Conservation (phyloP, 2,797 vertebrate genomes). For the Leptoclinus maculatus region DNA sequence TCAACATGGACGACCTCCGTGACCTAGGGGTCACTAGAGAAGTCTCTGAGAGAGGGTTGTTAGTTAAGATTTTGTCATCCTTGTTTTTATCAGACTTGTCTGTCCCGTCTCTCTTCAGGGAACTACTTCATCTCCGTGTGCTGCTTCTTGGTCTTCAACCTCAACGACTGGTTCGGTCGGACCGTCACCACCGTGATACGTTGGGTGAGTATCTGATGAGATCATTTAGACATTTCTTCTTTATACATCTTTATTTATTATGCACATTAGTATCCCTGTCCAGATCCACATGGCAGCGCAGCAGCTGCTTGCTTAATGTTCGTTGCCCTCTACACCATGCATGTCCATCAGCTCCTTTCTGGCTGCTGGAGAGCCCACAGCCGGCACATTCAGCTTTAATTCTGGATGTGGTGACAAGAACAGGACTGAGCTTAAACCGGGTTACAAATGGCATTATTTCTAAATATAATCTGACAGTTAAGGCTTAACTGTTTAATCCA, state of each 20-base stretch:
- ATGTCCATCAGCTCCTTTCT: too few species aligned
- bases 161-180: constrained; percentile 88
- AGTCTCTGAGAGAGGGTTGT: too few species aligned
- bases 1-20: too few species aligned
- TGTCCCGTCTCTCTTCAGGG: constrained; percentile 65
- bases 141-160: constrained; percentile 91
- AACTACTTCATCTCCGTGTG: constrained; percentile 88
- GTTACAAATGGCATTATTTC: not conserved
- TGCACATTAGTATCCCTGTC: not conserved
- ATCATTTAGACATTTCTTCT: not conserved
- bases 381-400: not conserved
- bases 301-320: too few species aligned
- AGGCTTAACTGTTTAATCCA: not conserved
- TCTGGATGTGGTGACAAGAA: not conserved
- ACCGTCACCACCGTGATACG: constrained; percentile 82
- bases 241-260: not conserved
- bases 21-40: too few species aligned
- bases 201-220: constrained; percentile 81
- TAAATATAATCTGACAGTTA: not conserved
- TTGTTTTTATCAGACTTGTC: not conserved
- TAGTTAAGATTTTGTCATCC: too few species aligned
- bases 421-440: not conserved
- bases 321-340: not conserved
- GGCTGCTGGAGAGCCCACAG: too few species aligned
- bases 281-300: not conserved